A percentile compares a stretch with the other conserved stretches of the same genome.
Conservation (phyloP, 2,797 vertebrate species). For the Siniperca obscura region DNA sequence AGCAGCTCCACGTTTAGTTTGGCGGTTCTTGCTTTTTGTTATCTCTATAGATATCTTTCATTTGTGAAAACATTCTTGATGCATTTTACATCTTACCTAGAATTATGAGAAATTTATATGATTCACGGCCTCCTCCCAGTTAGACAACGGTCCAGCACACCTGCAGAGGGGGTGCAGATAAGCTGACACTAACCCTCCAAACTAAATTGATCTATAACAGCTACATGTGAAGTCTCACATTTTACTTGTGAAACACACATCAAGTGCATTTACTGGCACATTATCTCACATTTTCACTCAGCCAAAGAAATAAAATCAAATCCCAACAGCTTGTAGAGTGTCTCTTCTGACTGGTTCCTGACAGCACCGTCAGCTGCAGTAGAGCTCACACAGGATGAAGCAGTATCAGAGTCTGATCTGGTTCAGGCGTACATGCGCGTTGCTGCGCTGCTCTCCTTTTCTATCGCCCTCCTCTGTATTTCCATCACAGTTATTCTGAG, state of each 20-base stretch:
- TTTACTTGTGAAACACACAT: neutral
- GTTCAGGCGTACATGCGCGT: neutral
- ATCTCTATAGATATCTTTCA: neutral
- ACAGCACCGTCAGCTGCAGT: neutral
- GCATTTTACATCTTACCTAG: neutral
- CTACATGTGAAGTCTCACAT: neutral
- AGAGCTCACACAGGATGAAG: neutral
- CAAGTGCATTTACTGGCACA: no score
- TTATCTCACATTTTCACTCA: neutral
- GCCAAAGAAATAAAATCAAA: neutral
- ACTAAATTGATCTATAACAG: neutral
- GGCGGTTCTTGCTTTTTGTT: neutral
- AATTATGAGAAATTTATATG: neutral
- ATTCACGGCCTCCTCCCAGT: neutral
- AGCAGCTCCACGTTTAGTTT: neutral
- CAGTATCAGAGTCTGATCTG: neutral
- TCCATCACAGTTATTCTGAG: neutral
- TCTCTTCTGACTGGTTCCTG: neutral
- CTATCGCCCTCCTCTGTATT: neutral
- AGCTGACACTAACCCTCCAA: neutral
- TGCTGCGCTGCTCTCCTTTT: neutral
- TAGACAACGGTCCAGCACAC: neutral
- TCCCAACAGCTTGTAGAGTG: neutral
- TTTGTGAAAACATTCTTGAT: neutral
- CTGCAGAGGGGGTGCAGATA: neutral